Evolutionary conservation across 2,113 vertebrate genomes (phyloP).

Genomic region (Charina bottae): DNA sequence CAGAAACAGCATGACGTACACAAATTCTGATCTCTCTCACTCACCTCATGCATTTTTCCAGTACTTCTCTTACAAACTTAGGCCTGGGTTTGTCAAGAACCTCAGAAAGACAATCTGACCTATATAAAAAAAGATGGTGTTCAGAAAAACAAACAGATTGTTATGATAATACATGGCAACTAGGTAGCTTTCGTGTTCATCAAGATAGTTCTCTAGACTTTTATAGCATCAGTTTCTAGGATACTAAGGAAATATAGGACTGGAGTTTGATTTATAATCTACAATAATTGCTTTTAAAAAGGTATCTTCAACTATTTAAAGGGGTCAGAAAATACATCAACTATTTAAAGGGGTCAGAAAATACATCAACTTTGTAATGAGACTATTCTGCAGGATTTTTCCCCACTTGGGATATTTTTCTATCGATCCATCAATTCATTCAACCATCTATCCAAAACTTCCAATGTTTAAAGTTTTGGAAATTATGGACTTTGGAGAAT

Average conservation of each 20-base stretch:
- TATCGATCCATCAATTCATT: neutral
- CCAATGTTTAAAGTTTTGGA: too few species aligned
- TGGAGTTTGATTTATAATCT: neutral
- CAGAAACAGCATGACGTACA: neutral
- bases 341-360: neutral
- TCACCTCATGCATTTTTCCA: slow-evolving; percentile 97
- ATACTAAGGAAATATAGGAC: neutral
- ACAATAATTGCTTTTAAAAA: neutral
- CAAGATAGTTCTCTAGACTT: neutral
- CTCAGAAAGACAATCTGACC: slow-evolving; percentile 92
- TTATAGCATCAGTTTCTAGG: neutral
- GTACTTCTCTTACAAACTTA: slow-evolving; percentile 96
- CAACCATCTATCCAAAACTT: too few species aligned
- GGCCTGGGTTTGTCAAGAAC: slow-evolving; percentile 94
- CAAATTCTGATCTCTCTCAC: slow-evolving; percentile 30
- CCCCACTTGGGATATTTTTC: neutral
- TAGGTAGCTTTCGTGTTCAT: neutral
- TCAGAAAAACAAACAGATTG: neutral
- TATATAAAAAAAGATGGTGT: slow-evolving; percentile 53
- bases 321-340: neutral
- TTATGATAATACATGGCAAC: neutral
- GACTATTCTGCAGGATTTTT: neutral
- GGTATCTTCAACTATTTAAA: neutral
- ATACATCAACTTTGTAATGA: neutral
- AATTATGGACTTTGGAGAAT: too few species aligned